Conservation (phyloP, 1,140 invertebrate genomes). For the Zaprionus inermis region DNA sequence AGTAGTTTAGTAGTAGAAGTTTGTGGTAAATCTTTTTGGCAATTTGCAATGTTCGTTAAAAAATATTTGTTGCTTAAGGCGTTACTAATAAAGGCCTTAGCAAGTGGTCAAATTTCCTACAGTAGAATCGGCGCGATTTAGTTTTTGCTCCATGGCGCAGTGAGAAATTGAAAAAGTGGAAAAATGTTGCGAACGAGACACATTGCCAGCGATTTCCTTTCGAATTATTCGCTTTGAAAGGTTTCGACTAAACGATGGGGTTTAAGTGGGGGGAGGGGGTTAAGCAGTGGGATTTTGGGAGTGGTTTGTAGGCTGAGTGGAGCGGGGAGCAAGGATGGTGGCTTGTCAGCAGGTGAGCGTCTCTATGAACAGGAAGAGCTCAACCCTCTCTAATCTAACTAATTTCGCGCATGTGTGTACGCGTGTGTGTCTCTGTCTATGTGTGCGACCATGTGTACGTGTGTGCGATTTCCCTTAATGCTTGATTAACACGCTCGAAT, state of each 20-base stretch:
- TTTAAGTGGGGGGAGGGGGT: background rate
- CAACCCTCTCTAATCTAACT: background rate
- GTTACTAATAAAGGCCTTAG: too few species aligned
- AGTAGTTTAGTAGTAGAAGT: too few species aligned
- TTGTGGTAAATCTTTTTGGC: too few species aligned
- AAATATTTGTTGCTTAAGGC: too few species aligned
- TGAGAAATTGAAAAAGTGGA: background rate
- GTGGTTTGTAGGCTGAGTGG: background rate
- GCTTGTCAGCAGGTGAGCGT: conserved; percentile 28
- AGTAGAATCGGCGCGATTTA: background rate
- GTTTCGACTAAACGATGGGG: too few species aligned
- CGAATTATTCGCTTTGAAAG: too few species aligned
- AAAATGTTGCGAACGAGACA: background rate
- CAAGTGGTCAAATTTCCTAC: too few species aligned
- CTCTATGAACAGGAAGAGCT: background rate
- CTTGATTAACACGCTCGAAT: conserved; percentile 48
- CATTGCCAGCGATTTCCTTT: conserved; percentile 33
- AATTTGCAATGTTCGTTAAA: too few species aligned
- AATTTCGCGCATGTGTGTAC: background rate
- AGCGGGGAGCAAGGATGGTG: background rate
- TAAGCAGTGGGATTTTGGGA: background rate
- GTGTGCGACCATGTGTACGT: background rate
- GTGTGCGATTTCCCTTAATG: conserved; percentile 11
- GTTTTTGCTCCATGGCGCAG: background rate
- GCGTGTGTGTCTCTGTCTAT: background rate